These are phyloP conservation scores for Edolisoma coerulescens DNA, from an alignment of 2,113 vertebrate species.

Conservation along the genomic window DNA sequence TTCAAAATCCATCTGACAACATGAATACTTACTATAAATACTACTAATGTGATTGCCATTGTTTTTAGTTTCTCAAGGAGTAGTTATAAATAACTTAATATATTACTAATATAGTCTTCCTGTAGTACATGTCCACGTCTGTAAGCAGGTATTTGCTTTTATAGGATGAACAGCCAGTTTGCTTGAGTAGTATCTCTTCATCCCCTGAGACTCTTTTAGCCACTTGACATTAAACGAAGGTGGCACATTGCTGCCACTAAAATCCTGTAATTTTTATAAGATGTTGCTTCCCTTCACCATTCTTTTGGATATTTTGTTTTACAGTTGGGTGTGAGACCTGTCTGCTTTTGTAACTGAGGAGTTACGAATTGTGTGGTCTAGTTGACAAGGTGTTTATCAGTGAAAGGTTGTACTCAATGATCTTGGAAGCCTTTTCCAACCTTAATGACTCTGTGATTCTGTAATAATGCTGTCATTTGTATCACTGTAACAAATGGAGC, in stretches of 20 bases:
- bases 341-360: background rate
- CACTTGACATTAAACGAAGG: background rate
- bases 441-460: background rate
- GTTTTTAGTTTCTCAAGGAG: background rate
- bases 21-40: constrained; percentile 9
- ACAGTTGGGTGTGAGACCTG: background rate
- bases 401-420: background rate
- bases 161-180: background rate
- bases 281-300: background rate
- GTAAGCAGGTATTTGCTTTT: background rate
- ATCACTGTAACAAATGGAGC: background rate
- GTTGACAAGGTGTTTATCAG: background rate
- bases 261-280: background rate
- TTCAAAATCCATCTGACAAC: constrained; percentile 1
- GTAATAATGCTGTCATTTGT: background rate
- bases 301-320: background rate
- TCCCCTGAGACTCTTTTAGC: background rate
- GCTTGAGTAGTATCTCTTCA: background rate
- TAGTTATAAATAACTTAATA: background rate
- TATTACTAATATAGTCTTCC: background rate
- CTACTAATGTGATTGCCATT: background rate
- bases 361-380: background rate
- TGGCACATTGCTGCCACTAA: background rate
- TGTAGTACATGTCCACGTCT: background rate
- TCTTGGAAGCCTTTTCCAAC: background rate